Conservation (phyloP, 2,888 invertebrate species). For the Ferdinandea cuprea region DNA sequence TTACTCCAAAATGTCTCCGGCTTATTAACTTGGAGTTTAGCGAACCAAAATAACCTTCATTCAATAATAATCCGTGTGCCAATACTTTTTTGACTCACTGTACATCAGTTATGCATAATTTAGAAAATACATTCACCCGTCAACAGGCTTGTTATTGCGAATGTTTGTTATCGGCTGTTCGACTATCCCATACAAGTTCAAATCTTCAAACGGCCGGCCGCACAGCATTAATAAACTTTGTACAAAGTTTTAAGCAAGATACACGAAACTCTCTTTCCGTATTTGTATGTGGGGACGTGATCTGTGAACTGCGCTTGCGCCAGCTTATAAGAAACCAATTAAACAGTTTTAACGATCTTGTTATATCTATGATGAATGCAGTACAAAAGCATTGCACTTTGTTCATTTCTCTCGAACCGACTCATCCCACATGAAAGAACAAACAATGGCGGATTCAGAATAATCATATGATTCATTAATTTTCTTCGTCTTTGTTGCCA, state of each 20-base stretch:
- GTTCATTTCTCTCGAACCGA: background rate
- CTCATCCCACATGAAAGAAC: constrained; percentile 1
- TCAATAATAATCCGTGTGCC: too few species aligned
- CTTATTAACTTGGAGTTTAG: too few species aligned
- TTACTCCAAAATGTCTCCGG: too few species aligned
- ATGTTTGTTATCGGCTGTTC: constrained; percentile 23
- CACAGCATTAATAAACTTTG: constrained; percentile 14
- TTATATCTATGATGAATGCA: constrained; percentile 1
- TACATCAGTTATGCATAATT: constrained; percentile 7
- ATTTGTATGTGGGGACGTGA: constrained; percentile 2
- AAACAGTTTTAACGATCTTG: constrained; percentile 12
- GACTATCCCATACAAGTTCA: constrained; percentile 6
- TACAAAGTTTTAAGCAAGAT: constrained; percentile 2
- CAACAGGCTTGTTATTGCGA: constrained; percentile 4
- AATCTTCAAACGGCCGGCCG: too few species aligned
- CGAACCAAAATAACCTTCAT: too few species aligned
- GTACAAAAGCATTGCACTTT: constrained; percentile 26
- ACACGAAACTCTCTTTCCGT: background rate
- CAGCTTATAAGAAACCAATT: constrained; percentile 12
- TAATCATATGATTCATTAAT: constrained; percentile 31
- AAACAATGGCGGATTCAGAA: constrained; percentile 11
- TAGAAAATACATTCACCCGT: constrained; percentile 15
- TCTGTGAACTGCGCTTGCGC: background rate
- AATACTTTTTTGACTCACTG: too few species aligned
- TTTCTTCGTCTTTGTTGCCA: constrained; percentile 19